Base-by-base conservation (phyloP, 2,888 invertebrate species). In the Caenorhabditis angaria region DNA sequence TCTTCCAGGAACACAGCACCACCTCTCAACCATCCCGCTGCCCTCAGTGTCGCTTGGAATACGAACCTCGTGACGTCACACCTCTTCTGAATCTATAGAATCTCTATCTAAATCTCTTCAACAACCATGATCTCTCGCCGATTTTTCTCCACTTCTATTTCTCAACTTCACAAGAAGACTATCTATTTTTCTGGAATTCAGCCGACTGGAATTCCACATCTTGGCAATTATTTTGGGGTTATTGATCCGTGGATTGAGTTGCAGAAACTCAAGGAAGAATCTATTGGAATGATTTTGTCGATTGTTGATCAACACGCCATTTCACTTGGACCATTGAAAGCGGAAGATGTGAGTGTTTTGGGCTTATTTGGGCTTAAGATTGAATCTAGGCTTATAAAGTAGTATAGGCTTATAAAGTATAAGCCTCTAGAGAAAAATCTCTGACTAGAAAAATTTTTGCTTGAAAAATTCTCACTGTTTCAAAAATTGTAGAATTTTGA, bases 191-290 rank as follows among this genome's bases (percentile, higher is more conserved):
- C 97, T 0, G 97, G 97, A 18, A 93, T 99, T 87, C 97, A 99
- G 89, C 97, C 99, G 0, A 97, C 97, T 0, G 97, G 97, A 22
- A 90, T 91, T 3, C 90, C 97, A 71, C 99, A 99, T 89, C 90
- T 97, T 60, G 99, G 99, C 14, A 99, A 99, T 90, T 99, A 97
- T 90, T 92, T 96, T 82, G 97, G 97, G 14, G 96, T 95, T 0
- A 91, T 99, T 73, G 91, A 91, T 69, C 93, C 93, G 87, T 97
- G 95, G 93, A 91, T 93, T 24, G 90, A 92, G 22, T 88, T 95
- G 51, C 97, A 97, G 89, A 74, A 77, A 50, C 77, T 10, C 1
- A 55, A 63, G 14, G 57, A 65, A 22, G 12, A 32, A 22, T 50
- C 55, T 0, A 65, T 57, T n/a, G 28, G 25, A 2, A 77, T 80